Base-by-base conservation (phyloP, 2,888 invertebrate genomes). In the Pachycephus smyrnensis region DNA sequence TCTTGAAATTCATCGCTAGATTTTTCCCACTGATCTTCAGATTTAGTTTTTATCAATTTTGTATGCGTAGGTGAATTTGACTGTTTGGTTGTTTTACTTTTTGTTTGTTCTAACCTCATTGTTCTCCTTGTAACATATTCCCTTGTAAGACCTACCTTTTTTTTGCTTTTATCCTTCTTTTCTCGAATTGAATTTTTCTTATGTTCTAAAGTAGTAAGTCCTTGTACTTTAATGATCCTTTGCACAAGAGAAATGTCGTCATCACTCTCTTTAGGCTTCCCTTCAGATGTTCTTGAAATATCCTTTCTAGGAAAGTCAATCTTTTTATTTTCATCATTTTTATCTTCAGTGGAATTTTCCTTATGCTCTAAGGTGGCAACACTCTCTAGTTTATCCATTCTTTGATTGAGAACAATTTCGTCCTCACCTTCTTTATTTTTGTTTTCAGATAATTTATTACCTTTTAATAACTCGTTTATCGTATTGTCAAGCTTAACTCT, bases 391-490 rank as follows among this genome's bases (percentile, higher is more conserved):
- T 36, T 78, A 76, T 68, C 79, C 79, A 69, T 75, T 36, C 32
- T 12, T 32, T 40, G 73, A 73, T 74, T 36, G n/a, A 73, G 76
- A 76, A 76, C 69, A 55, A 37, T 32, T 69, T 30, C 30, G 30
- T n/a, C 9, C 4, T 32, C 32, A 12, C 12, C 12, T 30, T 30
- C 69, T 12, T 69, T 32, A 69, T 69, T 69, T 30, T 69, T 32
- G 2, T 35, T n/a, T 69, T 30, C 55, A 36, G 55, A n/a, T 2
- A 35, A 80, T 75, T 82, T 86, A 0, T 82, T 84, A 74, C 86
- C 87, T 12, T 77, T 87, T 55, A 86, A 78, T 69, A 87, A 86
- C 77, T 89, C 85, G 68, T 88, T 23, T 55, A 23, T 55, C 9
- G 23, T 23, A 55, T 55, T 55, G 23, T 23, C 55, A 55, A 55